Evolutionary conservation across 2,888 invertebrate species (phyloP), one percentile per base, ranked within the genome.

Genomic region (Tromatobia lineatoria): DNA sequence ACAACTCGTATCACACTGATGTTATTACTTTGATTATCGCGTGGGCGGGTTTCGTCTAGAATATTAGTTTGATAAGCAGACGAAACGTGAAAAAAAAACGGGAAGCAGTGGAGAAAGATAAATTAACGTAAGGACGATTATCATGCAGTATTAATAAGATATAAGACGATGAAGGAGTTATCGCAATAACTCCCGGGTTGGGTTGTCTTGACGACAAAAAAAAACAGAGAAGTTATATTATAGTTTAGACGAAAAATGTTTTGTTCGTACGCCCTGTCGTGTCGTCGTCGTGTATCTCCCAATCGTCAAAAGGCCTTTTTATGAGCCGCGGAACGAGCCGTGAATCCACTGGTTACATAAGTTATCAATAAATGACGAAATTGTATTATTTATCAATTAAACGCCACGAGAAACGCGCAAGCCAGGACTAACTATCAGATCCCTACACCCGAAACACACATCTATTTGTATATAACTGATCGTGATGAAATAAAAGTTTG

Each of bases 401-500:
- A 25, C 47, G 69, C 61, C 29, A 67, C 42, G 47, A 71, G 38
- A 71, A 64, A 45, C 70, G 38, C 29, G 67, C 29, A 47, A 79
- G 54, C 47, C 67, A 50, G 73, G 70, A 74, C 73, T 18, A 67
- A 47, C 45, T n/a, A 52, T 34, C 70, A 52, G 66, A 71, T 80
- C 86, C 66, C 82, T 38, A 59, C 29, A 87, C 85, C 84, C 87
- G 82, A 87, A 50, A 87, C 82, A 85, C 90, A 90, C 89, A 91
- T 91, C 91, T 92, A 92, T 92, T 93, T 93, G 93, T 93, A 93
- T 92, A 91, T 91, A 93, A 93, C 89, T 91, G 90, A 90, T 92
- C 91, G 91, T 93, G 91, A 93, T 91, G 88, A 91, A 92, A 93
- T 91, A 93, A 84, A 92, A 93, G 91, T 91, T 93, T 91, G 92